Percentiles rank a stretch among this genome's conserved stretches.
Conservation (phyloP, 2,888 invertebrate genomes). For the Aelia acuminata region DNA sequence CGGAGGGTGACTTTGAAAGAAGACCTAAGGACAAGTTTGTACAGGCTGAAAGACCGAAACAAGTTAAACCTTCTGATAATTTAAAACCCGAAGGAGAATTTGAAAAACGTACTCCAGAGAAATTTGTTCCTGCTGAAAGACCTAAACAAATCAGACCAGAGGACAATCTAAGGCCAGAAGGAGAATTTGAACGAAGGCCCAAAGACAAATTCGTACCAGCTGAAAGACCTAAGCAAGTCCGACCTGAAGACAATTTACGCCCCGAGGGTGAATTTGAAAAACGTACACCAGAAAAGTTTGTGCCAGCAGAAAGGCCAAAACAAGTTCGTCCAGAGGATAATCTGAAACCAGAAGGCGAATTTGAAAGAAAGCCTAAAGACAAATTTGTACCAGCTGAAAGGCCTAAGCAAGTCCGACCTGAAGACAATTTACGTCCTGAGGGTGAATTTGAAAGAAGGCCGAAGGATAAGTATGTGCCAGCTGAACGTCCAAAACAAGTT, state of each 20-base stretch:
- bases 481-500: constrained; percentile 68
- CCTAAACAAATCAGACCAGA: constrained; percentile 69
- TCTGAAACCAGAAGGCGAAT: constrained; percentile 73
- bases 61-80: constrained; percentile 68
- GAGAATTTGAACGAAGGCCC: constrained; percentile 67
- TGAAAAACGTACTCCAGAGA: constrained; percentile 70
- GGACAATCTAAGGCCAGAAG: constrained; percentile 68
- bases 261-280: constrained; percentile 70
- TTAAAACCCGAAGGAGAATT: constrained; percentile 70
- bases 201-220: constrained; percentile 69
- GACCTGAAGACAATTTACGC: constrained; percentile 68
- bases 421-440: constrained; percentile 67
- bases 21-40: constrained; percentile 69
- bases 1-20: constrained; percentile 68
- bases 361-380: constrained; percentile 71
- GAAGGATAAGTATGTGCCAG: constrained; percentile 66
- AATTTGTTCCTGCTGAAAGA: constrained; percentile 66
- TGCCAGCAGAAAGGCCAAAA: constrained; percentile 70
- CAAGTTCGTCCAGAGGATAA: constrained; percentile 71
- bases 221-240: constrained; percentile 68
- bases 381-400: constrained; percentile 70
- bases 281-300: constrained; percentile 70
- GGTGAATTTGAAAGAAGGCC: constrained; percentile 71
- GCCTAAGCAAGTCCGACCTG: constrained; percentile 69
- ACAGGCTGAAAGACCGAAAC: constrained; percentile 68